Percentiles rank a stretch among this genome's conserved stretches.
These are phyloP conservation scores for Byasa hedistus DNA, from an alignment of 2,888 invertebrate species.

Conservation along the genomic window DNA sequence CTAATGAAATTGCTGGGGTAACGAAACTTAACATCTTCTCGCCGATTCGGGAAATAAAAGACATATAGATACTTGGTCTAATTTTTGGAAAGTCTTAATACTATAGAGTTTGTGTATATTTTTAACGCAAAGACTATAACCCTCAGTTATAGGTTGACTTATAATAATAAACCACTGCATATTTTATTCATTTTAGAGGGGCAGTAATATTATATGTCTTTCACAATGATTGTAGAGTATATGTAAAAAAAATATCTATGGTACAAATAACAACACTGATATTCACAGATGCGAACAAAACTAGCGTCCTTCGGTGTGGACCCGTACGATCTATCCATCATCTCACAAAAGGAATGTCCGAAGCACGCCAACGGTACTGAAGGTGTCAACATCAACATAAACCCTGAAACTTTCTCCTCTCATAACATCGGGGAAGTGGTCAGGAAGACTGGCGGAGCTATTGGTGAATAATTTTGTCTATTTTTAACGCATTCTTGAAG, in stretches of 20 bases:
- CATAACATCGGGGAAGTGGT: slow-evolving; percentile 86
- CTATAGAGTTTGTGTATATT: too few relatives aligned
- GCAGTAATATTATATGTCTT: too few relatives aligned
- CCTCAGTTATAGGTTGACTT: neutral
- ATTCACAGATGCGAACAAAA: slow-evolving; percentile 80
- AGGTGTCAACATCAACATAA: slow-evolving; percentile 85
- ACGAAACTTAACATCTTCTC: too few relatives aligned
- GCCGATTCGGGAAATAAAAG: too few relatives aligned
- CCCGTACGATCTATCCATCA: slow-evolving; percentile 87
- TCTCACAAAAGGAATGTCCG: slow-evolving; percentile 86
- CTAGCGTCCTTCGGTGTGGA: slow-evolving; percentile 84
- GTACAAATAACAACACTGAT: neutral
- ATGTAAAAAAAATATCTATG: neutral
- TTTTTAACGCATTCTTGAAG: too few relatives aligned
- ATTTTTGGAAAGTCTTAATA: too few relatives aligned
- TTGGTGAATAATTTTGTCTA: slow-evolving; percentile 67
- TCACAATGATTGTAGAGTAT: neutral
- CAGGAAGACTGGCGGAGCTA: slow-evolving; percentile 84
- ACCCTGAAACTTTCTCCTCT: slow-evolving; percentile 87
- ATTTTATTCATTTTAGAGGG: too few relatives aligned
- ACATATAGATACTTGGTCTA: too few relatives aligned
- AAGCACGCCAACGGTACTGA: slow-evolving; percentile 76
- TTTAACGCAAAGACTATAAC: neutral
- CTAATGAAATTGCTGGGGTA: too few relatives aligned
- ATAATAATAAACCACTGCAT: neutral